Base-by-base conservation (phyloP, 2,113 vertebrate genomes). In the Silurus asotus region DNA sequence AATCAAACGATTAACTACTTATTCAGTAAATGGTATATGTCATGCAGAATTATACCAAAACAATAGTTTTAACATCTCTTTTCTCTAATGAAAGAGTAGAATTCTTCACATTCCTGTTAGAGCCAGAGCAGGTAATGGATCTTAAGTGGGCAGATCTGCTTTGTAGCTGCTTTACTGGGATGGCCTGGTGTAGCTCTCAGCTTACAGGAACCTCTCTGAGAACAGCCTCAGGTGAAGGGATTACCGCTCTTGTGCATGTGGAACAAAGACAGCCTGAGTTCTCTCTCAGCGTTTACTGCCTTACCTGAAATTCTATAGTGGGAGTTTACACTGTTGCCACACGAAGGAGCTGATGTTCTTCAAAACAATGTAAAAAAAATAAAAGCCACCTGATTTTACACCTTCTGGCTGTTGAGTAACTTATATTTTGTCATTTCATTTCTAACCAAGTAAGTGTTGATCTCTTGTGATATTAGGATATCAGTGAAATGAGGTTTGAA, bases 81-180 rank as follows among this genome's bases (percentile, higher is more conserved):
- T 84, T 70, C 19, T 55, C 19, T 55, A 83, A 59, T 81, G 55
- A 87, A 75, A 81, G 77, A 78, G 78, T 83, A 76, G 91, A 91
- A 94, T 94, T 95, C 94, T 89, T 92, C 82, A 91, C 92, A 95
- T 95, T 94, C 93, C 93, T 92, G 84, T 87, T 90, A 56, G 86
- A 92, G 90, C 89, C 88, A 88, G 90, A 92, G 85, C 91, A 89
- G 89, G 90, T 93, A 94, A 93, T 91, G 90, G 92, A 93, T 93
- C 92, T 92, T 92, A 92, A 92, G 87, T 91, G 92, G 90, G 91
- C 90, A 92, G 92, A 91, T 93, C 74, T 77, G 74, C 78, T 90
- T 88, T 92, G 91, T 88, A 86, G 91, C 74, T 89, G 67, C 82
- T 90, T 65, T 51, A 83, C 88, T 90, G 87, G 79, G 80, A 88